Base-by-base conservation (phyloP, 2,888 invertebrate species). In the Iselma pallidipennis region DNA sequence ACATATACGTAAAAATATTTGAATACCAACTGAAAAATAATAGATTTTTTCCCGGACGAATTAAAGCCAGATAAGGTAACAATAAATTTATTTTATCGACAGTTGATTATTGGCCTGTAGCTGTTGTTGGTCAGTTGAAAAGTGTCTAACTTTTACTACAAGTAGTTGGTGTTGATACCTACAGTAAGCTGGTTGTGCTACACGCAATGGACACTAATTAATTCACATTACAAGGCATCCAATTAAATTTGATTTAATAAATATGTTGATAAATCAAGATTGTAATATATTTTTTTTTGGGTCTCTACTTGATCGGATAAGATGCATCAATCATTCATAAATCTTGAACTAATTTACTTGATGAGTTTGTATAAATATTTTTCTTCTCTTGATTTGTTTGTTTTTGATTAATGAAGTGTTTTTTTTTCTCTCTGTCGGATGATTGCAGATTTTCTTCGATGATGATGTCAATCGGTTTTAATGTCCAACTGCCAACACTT, bases 141-240 rank as follows among this genome's bases (percentile, higher is more conserved):
- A 65, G 71, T 71, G 66, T 66, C 37, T 5, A 37, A n/a, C n/a
- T n/a, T n/a, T n/a, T n/a, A 65, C 66, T 70, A 73, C 71, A 72
- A 71, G 72, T 68, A 66, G 71, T 74, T 72, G 69, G 72, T 71
- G 71, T 71, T 71, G 66, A 67, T 69, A 74, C 71, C 71, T 72
- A 71, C 74, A 73, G 71, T 72, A 72, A 63, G 69, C 63, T 59
- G 48, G 55, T 71, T 70, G 72, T 68, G 68, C 71, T 68, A 75
- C 76, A 76, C 75, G 76, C 76, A 74, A 76, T 73, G 72, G 71
- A 73, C 74, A 71, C 74, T 76, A 76, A 76, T 77, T 77, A 76
- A 77, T 75, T 77, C 74, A 72, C 75, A 73, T 76, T 76, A 77
- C 77, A 76, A 72, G 75, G 73, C 74, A 76, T 72, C 76, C 76